phyloP scores from a whole-genome alignment of 2,113 vertebrate genomes.

The Pollachius pollachius region DNA sequence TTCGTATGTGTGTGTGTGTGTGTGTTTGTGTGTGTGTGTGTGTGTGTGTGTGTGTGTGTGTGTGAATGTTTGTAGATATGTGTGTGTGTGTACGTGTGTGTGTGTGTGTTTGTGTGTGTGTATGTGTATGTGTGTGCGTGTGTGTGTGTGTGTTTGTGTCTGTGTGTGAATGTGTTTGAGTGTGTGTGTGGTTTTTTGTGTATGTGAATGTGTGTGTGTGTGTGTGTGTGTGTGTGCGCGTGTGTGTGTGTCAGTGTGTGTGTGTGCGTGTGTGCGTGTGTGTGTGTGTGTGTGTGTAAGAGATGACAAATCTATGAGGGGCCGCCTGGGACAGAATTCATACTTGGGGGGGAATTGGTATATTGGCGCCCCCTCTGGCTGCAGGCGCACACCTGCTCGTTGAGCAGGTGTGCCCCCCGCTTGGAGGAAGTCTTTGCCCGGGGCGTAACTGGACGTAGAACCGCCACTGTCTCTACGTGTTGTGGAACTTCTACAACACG shows the following conservation, averaged over 20 bases:
- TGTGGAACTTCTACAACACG: too few species aligned
- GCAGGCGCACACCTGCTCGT: too few species aligned
- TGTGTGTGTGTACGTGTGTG: slow-evolving; percentile 3
- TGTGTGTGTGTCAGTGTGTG: not conserved
- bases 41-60: not conserved
- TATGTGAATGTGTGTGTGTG: not conserved
- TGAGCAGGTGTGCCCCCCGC: too few species aligned
- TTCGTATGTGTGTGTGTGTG: not conserved
- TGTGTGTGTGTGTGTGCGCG: not conserved
- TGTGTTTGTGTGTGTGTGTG: not conserved
- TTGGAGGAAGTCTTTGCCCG: too few species aligned
- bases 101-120: not conserved
- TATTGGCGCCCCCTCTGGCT: too few species aligned
- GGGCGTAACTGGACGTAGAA: too few species aligned
- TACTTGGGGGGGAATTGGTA: too few species aligned
- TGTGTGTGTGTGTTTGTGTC: not conserved
- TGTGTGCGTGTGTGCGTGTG: not conserved
- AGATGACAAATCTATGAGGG: too few species aligned
- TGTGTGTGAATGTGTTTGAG: not conserved
- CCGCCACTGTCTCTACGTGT: too few species aligned
- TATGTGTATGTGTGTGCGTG: not conserved
- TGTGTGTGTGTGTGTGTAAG: not conserved
- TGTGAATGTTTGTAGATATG: not conserved
- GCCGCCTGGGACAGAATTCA: too few species aligned
- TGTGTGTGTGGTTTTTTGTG: not conserved